Base-by-base conservation (phyloP, 2,888 invertebrate genomes). In the Leistus spinibarbis region DNA sequence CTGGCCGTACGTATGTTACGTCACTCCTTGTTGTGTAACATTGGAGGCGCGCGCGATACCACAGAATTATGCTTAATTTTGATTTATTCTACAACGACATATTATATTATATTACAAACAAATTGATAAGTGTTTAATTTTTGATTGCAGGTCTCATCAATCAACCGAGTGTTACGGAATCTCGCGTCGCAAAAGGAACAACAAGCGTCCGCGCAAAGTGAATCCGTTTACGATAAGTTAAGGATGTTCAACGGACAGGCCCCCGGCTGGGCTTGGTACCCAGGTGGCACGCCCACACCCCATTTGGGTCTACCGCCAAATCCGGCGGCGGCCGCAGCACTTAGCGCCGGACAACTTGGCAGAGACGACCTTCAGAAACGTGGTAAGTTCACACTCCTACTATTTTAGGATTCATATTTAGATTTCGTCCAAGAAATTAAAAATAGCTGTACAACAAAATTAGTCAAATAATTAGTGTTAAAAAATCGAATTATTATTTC, bases 101-200 rank as follows among this genome's bases (percentile, higher is more conserved):
- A n/a, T n/a, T n/a, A n/a, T n/a, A n/a, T n/a, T n/a, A n/a, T n/a
- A n/a, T n/a, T n/a, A n/a, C n/a, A n/a, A 23, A n/a, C 40, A 27
- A 17, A 3, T n/a, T n/a, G n/a, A n/a, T n/a, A n/a, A n/a, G n/a
- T n/a, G n/a, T 53, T 53, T 13, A 17, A n/a, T 69, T 73, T 56
- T 79, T 83, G 79, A 76, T 86, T 88, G 53, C 90, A 98, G 97
- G 97, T 98, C 79, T 98, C 98, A 78, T 98, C 97, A 83, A 99
- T 99, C 86, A 99, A 99, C 89, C 93, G 99, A 81, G 99, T 99
- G 77, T 90, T 99, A 76, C 89, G 99, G 78, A 99, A 98, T 88
- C 89, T 99, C 82, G 97, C 98, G 23, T 95, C 97, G 68, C 97
- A 97, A 87, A 99, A 98, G 86, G 98, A 97, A 87, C 96, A 96